phyloP scores from a whole-genome alignment of 2,113 vertebrate genomes.

The Parotia lawesii region DNA sequence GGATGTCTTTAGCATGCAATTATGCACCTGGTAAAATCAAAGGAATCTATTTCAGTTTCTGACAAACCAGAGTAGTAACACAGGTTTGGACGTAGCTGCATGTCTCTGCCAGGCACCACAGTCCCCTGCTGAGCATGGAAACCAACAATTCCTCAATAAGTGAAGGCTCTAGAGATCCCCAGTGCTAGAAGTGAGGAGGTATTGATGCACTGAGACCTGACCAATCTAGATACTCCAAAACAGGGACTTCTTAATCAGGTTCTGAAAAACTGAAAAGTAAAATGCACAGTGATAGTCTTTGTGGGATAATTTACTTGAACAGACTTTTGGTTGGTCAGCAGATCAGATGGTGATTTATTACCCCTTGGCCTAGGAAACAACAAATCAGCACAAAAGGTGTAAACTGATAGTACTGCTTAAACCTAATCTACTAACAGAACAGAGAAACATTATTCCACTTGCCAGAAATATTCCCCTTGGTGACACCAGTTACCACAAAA shows the following conservation, averaged over 20 bases:
- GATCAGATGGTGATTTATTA: background rate
- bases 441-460: background rate
- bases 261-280: background rate
- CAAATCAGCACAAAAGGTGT: conserved; percentile 13
- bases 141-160: background rate
- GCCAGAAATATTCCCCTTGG: background rate
- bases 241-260: background rate
- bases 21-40: background rate
- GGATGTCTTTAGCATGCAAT: background rate
- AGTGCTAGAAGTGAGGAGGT: background rate
- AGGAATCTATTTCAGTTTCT: background rate
- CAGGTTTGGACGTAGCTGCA: background rate
- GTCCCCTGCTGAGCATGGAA: background rate
- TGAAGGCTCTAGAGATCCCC: background rate
- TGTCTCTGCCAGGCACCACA: background rate
- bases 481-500: background rate
- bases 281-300: background rate
- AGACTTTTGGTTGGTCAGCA: background rate
- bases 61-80: background rate
- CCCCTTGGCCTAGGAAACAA: background rate
- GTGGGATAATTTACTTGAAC: background rate
- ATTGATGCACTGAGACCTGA: background rate
- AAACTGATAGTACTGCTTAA: background rate
- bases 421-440: background rate
- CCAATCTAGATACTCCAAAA: background rate